phyloP scores from a whole-genome alignment of 2,797 vertebrate species.

The Dicrostonyx torquatus region DNA sequence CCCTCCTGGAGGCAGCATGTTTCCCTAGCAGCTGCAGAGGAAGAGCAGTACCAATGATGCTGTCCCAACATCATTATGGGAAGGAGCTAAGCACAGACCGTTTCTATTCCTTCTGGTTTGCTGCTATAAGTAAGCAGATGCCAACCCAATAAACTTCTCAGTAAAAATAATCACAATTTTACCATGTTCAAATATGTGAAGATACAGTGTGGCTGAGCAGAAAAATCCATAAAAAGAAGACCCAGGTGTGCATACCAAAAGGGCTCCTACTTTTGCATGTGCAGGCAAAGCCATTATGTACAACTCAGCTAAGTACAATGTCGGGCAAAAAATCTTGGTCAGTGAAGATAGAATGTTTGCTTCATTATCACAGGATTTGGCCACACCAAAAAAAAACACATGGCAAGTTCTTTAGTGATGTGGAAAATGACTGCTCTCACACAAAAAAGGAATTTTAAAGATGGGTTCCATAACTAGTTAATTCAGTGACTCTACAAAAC shows the following conservation, averaged over 20 bases:
- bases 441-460: constrained; percentile 6
- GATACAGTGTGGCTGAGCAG: constrained; percentile 67
- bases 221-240: constrained; percentile 77
- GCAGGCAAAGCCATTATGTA: constrained; percentile 1
- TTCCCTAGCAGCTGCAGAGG: neutral
- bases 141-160: constrained; percentile 65
- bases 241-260: constrained; percentile 73
- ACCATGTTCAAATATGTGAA: constrained; percentile 73
- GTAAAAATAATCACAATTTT: constrained; percentile 77
- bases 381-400: neutral
- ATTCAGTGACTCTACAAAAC: neutral
- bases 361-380: neutral
- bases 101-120: constrained; percentile 54
- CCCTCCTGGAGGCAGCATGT: too few species aligned
- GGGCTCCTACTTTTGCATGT: constrained; percentile 14
- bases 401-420: neutral
- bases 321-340: constrained; percentile 27
- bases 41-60: neutral
- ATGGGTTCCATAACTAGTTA: constrained; percentile 5
- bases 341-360: neutral
- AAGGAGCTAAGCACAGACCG: constrained; percentile 20
- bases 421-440: neutral
- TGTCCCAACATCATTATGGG: neutral
- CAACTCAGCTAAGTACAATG: constrained; percentile 25
- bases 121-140: constrained; percentile 65